Percentiles rank a stretch among this genome's conserved stretches.
Evolutionary conservation across 1,140 invertebrate species (phyloP).

Genomic region (Heliconius hermathena): DNA sequence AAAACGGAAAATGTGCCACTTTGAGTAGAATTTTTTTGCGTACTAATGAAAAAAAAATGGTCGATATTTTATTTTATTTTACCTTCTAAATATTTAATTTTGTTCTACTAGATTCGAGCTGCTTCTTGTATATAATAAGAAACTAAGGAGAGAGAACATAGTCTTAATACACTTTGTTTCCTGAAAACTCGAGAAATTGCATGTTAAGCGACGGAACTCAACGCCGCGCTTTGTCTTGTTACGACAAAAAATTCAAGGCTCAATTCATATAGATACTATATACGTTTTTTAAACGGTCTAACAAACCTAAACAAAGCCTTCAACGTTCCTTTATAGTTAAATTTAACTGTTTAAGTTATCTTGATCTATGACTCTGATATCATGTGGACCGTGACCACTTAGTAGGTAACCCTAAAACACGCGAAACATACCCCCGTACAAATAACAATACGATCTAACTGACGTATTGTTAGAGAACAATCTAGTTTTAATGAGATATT

Average conservation of each 20-base stretch:
- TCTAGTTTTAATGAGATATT: background rate
- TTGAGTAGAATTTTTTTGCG: no score
- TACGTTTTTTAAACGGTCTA: background rate
- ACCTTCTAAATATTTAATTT: no score
- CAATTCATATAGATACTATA: background rate
- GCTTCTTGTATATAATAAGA: no score
- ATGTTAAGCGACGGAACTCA: no score
- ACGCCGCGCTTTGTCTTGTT: no score
- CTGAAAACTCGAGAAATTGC: no score
- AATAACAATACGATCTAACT: background rate
- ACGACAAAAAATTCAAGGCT: background rate
- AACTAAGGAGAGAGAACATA: no score
- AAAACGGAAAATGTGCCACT: no score
- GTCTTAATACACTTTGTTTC: no score
- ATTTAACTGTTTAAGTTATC: conserved; percentile 45
- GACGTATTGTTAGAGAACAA: background rate
- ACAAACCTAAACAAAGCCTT: background rate
- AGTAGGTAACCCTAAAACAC: conserved; percentile 26
- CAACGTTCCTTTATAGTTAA: conserved; percentile 20
- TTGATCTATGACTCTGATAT: conserved; percentile 40
- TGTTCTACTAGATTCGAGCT: no score
- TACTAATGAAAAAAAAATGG: no score
- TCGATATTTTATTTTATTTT: no score
- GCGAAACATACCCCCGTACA: background rate
- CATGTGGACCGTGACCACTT: conserved; percentile 48